Evolutionary conservation across 64 coral and sea anemone species (phyloP).

Genomic region (Hydrozoanthus tunicans): DNA sequence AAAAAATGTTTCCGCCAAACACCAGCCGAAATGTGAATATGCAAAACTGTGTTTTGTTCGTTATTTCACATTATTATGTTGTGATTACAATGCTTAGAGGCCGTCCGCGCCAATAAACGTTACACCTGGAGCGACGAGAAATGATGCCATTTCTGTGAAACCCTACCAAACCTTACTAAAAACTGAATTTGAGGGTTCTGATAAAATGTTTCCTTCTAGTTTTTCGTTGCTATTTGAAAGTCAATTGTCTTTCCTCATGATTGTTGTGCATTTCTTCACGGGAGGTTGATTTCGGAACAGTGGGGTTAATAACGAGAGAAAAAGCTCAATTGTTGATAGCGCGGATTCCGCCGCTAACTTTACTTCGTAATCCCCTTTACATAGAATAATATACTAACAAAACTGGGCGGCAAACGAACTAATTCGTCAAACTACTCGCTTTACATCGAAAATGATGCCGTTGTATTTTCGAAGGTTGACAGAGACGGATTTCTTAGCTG

Average conservation of each 20-base stretch:
- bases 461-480: neutral
- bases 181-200: neutral
- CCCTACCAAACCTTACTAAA: no score
- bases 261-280: neutral
- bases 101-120: neutral
- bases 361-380: neutral
- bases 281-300: constrained; percentile 35
- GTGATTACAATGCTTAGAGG: neutral
- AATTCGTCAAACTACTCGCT: neutral
- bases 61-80: neutral
- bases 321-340: neutral
- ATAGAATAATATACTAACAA: neutral
- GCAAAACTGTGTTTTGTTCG: constrained; percentile 5
- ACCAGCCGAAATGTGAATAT: constrained; percentile 22
- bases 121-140: neutral
- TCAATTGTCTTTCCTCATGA: neutral
- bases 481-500: neutral
- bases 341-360: neutral
- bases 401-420: neutral
- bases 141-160: neutral
- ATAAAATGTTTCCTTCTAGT: neutral
- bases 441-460: neutral
- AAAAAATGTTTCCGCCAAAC: neutral
- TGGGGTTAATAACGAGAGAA: neutral
- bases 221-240: neutral